Evolutionary conservation across 2,888 invertebrate genomes (phyloP).

Genomic region (Xanthorhoe designata): DNA sequence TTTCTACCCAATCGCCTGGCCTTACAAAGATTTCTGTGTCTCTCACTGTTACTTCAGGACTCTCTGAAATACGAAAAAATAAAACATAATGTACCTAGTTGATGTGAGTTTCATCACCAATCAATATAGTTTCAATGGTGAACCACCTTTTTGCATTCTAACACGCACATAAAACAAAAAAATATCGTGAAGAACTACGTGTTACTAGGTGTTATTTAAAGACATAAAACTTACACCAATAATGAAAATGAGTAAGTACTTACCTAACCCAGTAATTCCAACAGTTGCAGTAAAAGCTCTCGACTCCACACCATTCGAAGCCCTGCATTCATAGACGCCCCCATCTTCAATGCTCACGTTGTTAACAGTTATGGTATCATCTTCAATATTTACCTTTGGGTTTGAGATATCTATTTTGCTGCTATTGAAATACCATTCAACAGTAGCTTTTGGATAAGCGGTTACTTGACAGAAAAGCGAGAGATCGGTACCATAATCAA

Average conservation of each 20-base stretch:
- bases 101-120: too few relatives aligned
- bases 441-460: slow-evolving; percentile 67
- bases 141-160: too few relatives aligned
- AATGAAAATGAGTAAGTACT: slow-evolving; percentile 23
- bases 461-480: slow-evolving; percentile 64
- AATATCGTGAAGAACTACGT: too few relatives aligned
- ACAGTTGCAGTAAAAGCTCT: slow-evolving; percentile 53
- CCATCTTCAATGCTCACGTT: slow-evolving; percentile 63
- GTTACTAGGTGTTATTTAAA: too few relatives aligned
- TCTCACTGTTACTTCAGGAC: slow-evolving; percentile 56
- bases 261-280: slow-evolving; percentile 70
- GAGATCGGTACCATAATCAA: slow-evolving; percentile 65
- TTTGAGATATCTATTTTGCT: slow-evolving; percentile 51
- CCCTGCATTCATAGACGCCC: slow-evolving; percentile 66
- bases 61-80: slow-evolving; percentile 50
- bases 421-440: slow-evolving; percentile 69
- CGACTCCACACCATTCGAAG: slow-evolving; percentile 54
- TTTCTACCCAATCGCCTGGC: slow-evolving; percentile 55
- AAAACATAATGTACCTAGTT: neutral
- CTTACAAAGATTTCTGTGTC: slow-evolving; percentile 52
- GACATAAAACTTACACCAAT: too few relatives aligned
- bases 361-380: slow-evolving; percentile 59
- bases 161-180: too few relatives aligned
- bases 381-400: slow-evolving; percentile 49
- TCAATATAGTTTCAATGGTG: too few relatives aligned